A percentile compares a stretch with the other conserved stretches of the same genome.
Evolutionary conservation across 2,113 vertebrate species (phyloP).

Genomic region (Microtus pennsylvanicus): DNA sequence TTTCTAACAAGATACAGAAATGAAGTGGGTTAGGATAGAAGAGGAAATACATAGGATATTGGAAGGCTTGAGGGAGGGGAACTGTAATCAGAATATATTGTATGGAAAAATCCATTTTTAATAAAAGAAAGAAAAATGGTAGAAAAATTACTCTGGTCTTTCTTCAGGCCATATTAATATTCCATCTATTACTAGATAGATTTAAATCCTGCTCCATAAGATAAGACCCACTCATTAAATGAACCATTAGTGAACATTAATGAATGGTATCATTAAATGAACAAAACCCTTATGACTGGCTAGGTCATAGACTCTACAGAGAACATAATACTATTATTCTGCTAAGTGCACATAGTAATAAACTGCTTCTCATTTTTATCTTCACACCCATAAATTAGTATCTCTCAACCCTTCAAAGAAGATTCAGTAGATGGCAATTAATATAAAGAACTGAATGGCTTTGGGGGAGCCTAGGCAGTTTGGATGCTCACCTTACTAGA

Average conservation of each 20-base stretch:
- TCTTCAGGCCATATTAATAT: not conserved
- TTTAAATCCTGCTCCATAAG: not conserved
- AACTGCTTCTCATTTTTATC: not conserved
- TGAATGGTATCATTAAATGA: not conserved
- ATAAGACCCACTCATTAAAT: not conserved
- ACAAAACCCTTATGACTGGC: not conserved
- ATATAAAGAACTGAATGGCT: not conserved
- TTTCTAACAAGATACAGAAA: not conserved
- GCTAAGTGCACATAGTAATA: not conserved
- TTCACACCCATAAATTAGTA: not conserved
- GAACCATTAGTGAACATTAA: no score
- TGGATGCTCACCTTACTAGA: no score
- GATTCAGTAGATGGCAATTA: not conserved
- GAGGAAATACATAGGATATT: not conserved
- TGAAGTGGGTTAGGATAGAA: not conserved
- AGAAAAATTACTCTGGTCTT: not conserved
- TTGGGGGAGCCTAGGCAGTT: no score
- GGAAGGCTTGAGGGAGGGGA: not conserved
- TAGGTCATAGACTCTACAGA: not conserved
- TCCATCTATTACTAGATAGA: not conserved
- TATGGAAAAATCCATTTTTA: not conserved
- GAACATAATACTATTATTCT: not conserved
- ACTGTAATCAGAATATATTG: not conserved
- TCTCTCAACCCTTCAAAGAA: not conserved
- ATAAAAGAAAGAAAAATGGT: not conserved